phyloP scores from a whole-genome alignment of 2,888 invertebrate species.

The Augiades crinisus region DNA sequence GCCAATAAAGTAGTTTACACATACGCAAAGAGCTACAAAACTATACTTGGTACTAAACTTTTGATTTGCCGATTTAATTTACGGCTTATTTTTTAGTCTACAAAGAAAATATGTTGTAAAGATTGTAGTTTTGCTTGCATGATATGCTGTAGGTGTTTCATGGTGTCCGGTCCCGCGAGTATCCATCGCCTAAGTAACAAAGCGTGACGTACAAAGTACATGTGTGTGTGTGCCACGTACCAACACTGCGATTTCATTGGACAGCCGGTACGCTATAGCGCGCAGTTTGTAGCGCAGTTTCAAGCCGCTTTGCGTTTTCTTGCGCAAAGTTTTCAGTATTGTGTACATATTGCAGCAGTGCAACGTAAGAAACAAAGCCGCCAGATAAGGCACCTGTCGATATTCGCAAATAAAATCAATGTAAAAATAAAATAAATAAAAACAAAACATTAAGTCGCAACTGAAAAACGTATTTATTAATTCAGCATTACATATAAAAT shows the following conservation, averaged over 20 bases:
- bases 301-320: constrained; percentile 85
- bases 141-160: too few species aligned
- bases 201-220: constrained; percentile 5
- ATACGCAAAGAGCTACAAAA: too few species aligned
- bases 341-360: constrained; percentile 95
- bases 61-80: too few species aligned
- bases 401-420: constrained; percentile 55
- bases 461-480: constrained; percentile 66
- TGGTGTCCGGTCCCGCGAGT: too few species aligned
- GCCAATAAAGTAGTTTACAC: too few species aligned
- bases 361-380: constrained; percentile 91
- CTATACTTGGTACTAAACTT: too few species aligned
- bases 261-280: constrained; percentile 73
- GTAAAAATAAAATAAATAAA: constrained; percentile 40
- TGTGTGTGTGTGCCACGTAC: constrained; percentile 53
- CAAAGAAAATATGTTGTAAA: too few species aligned
- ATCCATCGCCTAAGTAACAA: too few species aligned
- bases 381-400: constrained; percentile 89
- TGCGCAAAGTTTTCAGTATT: constrained; percentile 91
- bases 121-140: too few species aligned
- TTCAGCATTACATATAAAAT: constrained; percentile 32
- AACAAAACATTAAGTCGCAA: constrained; percentile 44
- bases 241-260: constrained; percentile 68
- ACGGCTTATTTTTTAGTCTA: too few species aligned
- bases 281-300: constrained; percentile 83